These are phyloP conservation scores for Chloropsis hardwickii DNA, from an alignment of 2,113 vertebrate genomes.

Conservation along the genomic window DNA sequence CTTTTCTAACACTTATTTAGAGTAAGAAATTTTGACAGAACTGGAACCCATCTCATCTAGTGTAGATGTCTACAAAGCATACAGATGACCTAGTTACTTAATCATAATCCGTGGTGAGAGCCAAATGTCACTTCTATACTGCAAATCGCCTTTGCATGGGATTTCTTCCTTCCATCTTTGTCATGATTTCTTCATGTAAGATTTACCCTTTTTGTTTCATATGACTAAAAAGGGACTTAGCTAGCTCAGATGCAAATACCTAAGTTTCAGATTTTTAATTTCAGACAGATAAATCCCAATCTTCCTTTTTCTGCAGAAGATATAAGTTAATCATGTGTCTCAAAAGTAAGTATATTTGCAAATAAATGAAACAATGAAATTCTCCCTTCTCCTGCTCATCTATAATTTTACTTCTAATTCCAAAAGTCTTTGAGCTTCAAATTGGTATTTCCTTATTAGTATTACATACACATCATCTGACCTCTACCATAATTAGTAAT, in stretches of 20 bases:
- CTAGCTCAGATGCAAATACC: not conserved
- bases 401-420: not conserved
- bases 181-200: not conserved
- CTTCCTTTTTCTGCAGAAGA: not conserved
- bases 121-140: not conserved
- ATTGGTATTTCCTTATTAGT: not conserved
- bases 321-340: not conserved
- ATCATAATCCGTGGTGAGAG: not conserved
- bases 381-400: not conserved
- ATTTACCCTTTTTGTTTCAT: too few species aligned
- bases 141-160: accelerated
- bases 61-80: not conserved
- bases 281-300: not conserved
- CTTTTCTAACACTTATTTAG: not conserved
- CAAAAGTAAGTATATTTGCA: not conserved
- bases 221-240: not conserved
- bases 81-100: not conserved
- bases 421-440: not conserved
- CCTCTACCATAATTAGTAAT: not conserved
- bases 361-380: not conserved
- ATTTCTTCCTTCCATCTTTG: not conserved
- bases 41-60: not conserved
- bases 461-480: not conserved
- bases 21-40: not conserved
- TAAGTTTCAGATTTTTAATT: not conserved